phyloP scores from a whole-genome alignment of 1,140 invertebrate genomes.

The Pseudomyrmex dendroicus region DNA sequence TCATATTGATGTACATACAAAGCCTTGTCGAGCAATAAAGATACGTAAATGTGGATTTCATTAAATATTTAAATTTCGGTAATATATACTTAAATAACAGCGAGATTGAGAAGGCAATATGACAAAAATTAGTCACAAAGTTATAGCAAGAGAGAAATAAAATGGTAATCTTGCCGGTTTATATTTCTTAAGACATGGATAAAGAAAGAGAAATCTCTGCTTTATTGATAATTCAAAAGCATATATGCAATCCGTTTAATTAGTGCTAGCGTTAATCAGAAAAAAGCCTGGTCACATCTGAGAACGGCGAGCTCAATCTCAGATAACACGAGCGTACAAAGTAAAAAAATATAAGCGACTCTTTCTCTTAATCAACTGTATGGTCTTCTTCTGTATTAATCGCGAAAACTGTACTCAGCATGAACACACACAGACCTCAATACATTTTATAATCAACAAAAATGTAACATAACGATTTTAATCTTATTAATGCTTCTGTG shows the following conservation, averaged over 20 bases:
- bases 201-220: neutral
- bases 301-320: neutral
- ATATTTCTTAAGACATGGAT: conserved; percentile 16
- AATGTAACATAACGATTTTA: no score
- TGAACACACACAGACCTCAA: no score
- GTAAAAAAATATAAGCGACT: neutral
- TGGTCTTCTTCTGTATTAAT: conserved; percentile 9
- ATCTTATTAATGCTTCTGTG: no score
- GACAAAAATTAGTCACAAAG: no score
- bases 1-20: neutral
- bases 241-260: conserved; percentile 16
- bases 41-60: neutral
- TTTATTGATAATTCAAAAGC: conserved; percentile 42
- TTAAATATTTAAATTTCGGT: neutral
- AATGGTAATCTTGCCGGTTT: neutral
- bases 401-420: neutral
- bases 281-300: neutral
- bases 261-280: conserved; percentile 6
- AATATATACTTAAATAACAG: neutral
- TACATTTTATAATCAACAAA: no score
- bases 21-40: neutral
- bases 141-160: conserved; percentile 22
- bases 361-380: neutral
- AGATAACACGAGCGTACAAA: conserved; percentile 9
- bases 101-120: neutral